phyloP scores from a whole-genome alignment of 2,113 vertebrate species.

The Fulica atra region DNA sequence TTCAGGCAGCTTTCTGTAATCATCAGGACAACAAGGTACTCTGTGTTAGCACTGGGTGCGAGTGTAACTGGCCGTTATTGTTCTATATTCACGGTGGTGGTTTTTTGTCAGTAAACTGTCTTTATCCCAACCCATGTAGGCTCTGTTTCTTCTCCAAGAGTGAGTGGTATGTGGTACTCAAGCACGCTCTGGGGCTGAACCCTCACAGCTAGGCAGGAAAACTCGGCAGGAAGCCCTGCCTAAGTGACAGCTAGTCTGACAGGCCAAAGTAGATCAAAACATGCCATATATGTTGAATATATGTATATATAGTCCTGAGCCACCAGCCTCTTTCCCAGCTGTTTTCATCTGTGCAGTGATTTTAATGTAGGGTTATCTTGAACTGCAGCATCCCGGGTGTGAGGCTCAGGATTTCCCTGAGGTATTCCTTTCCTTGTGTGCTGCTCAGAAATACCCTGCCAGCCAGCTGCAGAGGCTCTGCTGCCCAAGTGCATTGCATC shows the following conservation, averaged over 20 bases:
- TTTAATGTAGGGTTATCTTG: neutral
- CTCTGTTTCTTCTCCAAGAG: too few relatives aligned
- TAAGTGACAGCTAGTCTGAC: rapidly evolving
- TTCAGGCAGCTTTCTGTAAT: too few relatives aligned
- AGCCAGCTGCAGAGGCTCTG: slow-evolving; percentile 9
- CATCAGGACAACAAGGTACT: too few relatives aligned
- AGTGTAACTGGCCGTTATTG: too few relatives aligned
- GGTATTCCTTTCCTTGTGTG: slow-evolving; percentile 48
- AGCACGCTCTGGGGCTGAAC: too few relatives aligned
- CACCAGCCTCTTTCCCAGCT: slow-evolving; percentile 17
- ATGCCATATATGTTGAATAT: neutral
- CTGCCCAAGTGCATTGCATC: neutral
- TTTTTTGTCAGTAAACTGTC: too few relatives aligned
- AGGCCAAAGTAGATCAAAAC: neutral
- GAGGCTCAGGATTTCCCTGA: slow-evolving; percentile 38
- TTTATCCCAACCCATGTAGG: too few relatives aligned
- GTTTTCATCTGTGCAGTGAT: neutral
- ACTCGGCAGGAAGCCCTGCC: neutral
- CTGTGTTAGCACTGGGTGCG: too few relatives aligned
- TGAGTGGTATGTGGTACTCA: too few relatives aligned
- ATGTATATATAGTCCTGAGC: neutral
- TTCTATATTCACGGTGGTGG: too few relatives aligned
- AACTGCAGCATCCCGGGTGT: slow-evolving; percentile 14
- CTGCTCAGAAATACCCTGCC: slow-evolving; percentile 24
- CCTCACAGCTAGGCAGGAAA: neutral